These are phyloP conservation scores for Drosophila infuscata DNA, from an alignment of 2,888 invertebrate genomes.

Conservation along the genomic window DNA sequence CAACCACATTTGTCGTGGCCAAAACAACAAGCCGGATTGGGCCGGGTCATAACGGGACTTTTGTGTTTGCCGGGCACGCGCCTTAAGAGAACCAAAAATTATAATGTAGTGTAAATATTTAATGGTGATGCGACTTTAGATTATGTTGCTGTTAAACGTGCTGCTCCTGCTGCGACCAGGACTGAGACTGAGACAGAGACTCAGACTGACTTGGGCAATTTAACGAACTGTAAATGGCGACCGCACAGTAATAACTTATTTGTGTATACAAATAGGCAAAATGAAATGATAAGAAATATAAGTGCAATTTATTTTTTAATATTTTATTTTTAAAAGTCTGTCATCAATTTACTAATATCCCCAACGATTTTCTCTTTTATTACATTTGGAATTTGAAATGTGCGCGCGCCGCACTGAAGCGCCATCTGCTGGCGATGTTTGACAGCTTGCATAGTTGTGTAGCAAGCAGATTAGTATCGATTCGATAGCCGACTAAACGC, in stretches of 20 bases:
- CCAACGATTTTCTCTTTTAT: background rate
- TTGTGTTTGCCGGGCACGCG: conserved; percentile 56
- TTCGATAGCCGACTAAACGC: background rate
- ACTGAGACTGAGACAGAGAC: background rate
- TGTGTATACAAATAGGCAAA: conserved; percentile 37
- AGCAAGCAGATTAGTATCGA: conserved; percentile 20
- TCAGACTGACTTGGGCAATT: conserved; percentile 48
- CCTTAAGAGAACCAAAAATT: conserved; percentile 63
- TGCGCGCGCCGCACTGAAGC: conserved; percentile 22
- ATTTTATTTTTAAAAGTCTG: background rate
- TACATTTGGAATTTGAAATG: background rate
- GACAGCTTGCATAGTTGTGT: background rate
- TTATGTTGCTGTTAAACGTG: conserved; percentile 67
- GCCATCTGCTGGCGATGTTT: conserved; percentile 21
- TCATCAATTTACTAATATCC: background rate
- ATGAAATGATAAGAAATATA: conserved; percentile 1
- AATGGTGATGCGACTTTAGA: conserved; percentile 77
- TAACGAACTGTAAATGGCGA: conserved; percentile 69
- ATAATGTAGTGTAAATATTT: conserved; percentile 81
- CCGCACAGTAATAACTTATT: conserved; percentile 35
- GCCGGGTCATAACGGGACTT: conserved; percentile 10
- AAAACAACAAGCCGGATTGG: conserved; percentile 4
- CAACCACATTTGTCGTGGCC: conserved; percentile 14
- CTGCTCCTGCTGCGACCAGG: conserved; percentile 18
- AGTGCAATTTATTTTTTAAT: conserved; percentile 9